Evolutionary conservation across 1,140 invertebrate genomes (phyloP), one percentile per base, ranked within the genome.

Genomic region (Drosophila kohkoa): DNA sequence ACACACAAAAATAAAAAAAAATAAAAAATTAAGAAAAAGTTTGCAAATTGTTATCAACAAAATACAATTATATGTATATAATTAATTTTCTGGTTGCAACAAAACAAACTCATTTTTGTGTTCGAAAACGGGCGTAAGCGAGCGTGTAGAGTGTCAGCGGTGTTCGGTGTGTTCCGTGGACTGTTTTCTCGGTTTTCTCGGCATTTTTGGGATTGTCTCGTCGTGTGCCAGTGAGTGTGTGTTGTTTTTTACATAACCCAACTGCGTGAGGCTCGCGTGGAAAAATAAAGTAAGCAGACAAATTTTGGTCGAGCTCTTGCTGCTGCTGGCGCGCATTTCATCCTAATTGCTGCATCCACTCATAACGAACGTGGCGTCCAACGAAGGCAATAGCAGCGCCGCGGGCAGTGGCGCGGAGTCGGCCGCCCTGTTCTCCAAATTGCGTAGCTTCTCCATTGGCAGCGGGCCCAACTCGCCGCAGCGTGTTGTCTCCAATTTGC

Each of bases 401-500:
- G 75, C 82, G 67, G 91, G 81, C 79, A 85, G 81, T 70, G 89
- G 85, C 80, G 80, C 83, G 60, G 92, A 92, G 62, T 91, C 92
- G 65, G 90, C 90, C 75, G 91, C 92, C 71, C 90, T 92, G 90
- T 92, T 92, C 81, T 92, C 92, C 60, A 92, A 92, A 89, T 83
- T 92, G 87, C 92, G 93, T 83, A 93, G 93, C 73, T 90, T 92
- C 79, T 81, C 92, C 57, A 92, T 91, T 73, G 93, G 93, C 88
- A 92, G 91, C 67, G 93, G 92, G 55, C 92, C 92, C 81, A 93
- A 93, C 88, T 94, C 92, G 87, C 94, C 94, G 51, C 93, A 93
- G 90, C 93, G 92, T 46, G 94, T 94, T 73, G 94, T 94, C 77
- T 93, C 92, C 81, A 94, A 94, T 82, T 93, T 94, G 82, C 93